Conservation (phyloP, 2,113 vertebrate genomes). For the Perccottus glenii region DNA sequence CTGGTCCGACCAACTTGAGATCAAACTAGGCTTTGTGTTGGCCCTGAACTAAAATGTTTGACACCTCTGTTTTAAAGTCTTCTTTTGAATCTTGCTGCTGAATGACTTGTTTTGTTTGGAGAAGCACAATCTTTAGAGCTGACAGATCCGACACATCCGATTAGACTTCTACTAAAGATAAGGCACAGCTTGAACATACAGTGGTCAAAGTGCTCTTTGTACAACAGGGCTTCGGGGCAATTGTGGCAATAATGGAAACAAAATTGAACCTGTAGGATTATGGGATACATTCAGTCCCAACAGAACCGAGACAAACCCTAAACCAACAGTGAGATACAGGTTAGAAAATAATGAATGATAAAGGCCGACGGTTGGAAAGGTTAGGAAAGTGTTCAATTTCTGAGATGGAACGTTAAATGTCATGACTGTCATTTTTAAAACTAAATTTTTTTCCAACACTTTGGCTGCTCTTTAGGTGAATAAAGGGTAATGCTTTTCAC, state of each 20-base stretch:
- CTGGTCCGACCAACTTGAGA: no score
- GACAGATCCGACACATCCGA: conserved; percentile 1
- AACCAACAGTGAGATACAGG: no score
- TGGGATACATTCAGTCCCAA: not conserved
- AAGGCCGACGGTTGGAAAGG: not conserved
- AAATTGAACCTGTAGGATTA: not conserved
- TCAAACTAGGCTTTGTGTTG: no score
- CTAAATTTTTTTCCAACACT: no score
- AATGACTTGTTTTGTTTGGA: no score
- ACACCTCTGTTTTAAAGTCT: no score
- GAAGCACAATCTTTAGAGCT: no score
- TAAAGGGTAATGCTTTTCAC: not conserved
- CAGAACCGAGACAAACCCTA: not conserved
- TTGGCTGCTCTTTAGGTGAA: not conserved
- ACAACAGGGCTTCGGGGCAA: no score
- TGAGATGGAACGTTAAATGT: no score
- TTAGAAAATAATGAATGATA: not conserved
- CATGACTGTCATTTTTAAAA: no score
- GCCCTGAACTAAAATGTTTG: no score
- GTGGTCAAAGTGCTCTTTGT: not conserved
- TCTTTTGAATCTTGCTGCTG: no score
- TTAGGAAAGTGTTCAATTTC: not conserved
- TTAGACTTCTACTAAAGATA: not conserved
- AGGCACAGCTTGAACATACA: not conserved
- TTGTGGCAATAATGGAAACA: not conserved